These are phyloP conservation scores for Podargus strigoides DNA, from an alignment of 2,797 vertebrate species.

Conservation along the genomic window DNA sequence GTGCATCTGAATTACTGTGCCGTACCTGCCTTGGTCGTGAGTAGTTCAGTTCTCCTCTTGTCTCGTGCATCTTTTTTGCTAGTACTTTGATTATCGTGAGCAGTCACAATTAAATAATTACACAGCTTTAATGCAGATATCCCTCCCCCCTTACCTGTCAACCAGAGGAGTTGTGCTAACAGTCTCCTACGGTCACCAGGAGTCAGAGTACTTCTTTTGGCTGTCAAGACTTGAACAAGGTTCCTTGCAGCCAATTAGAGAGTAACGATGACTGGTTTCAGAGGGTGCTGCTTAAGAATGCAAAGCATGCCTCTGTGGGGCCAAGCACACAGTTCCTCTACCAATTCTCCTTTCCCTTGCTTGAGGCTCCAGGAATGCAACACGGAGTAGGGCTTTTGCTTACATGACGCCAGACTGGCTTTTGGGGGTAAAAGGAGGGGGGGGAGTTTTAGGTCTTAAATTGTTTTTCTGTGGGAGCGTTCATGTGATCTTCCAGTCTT, in stretches of 20 bases:
- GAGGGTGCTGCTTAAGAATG: slow-evolving; percentile 45
- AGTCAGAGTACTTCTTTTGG: slow-evolving; percentile 37
- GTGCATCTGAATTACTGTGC: background rate
- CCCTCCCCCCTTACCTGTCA: background rate
- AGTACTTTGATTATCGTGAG: background rate
- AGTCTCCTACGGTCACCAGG: background rate
- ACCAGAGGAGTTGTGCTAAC: background rate
- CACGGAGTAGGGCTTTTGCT: background rate
- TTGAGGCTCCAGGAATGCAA: background rate
- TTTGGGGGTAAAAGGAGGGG: background rate
- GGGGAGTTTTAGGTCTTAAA: background rate
- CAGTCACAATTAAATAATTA: background rate
- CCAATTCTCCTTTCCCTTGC: background rate
- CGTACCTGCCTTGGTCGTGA: background rate
- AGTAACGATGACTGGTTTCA: slow-evolving; percentile 39
- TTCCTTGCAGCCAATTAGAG: slow-evolving; percentile 47
- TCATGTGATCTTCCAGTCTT: background rate
- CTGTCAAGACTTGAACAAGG: slow-evolving; percentile 24
- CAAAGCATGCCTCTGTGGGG: background rate
- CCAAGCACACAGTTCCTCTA: background rate
- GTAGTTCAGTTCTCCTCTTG: background rate
- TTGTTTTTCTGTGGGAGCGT: background rate
- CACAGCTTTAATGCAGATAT: background rate
- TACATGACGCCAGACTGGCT: background rate
- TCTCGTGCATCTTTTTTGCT: background rate